A percentile compares a stretch with the other conserved stretches of the same genome.
Evolutionary conservation across 2,888 invertebrate species (phyloP).

Genomic region (Oxystoma pomonae): DNA sequence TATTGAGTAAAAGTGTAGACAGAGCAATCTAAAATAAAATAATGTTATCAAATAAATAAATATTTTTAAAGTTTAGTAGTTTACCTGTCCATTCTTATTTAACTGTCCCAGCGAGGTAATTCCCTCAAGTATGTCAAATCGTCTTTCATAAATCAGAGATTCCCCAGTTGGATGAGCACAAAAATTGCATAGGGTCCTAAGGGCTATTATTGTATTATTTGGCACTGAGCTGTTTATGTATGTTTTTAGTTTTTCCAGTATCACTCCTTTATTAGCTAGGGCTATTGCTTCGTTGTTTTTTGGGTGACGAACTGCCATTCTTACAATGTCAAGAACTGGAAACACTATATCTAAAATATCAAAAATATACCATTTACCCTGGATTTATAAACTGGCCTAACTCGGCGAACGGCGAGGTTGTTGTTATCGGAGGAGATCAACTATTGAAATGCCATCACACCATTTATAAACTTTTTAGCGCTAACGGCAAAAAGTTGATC

Average conservation of each 20-base stretch:
- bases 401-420: too few relatives aligned
- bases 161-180: conserved; percentile 67
- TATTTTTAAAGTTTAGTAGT: not conserved
- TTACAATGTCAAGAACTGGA: conserved; percentile 83
- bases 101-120: conserved; percentile 52
- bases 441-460: too few relatives aligned
- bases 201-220: conserved; percentile 73
- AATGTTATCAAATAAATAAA: not conserved
- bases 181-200: conserved; percentile 78
- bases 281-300: conserved; percentile 58
- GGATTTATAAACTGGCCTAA: too few relatives aligned
- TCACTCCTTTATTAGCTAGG: conserved; percentile 37
- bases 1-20: conserved; percentile 68
- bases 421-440: too few relatives aligned
- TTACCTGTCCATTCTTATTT: conserved; percentile 63
- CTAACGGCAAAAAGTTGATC: too few relatives aligned
- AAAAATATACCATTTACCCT: too few relatives aligned
- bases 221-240: conserved; percentile 47
- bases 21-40: conserved; percentile 63
- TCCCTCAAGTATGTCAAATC: conserved; percentile 55
- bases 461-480: too few relatives aligned
- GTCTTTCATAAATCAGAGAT: conserved; percentile 55
- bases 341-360: conserved; percentile 67
- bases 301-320: conserved; percentile 67
- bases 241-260: conserved; percentile 39